Conservation (phyloP, 1,140 invertebrate species). For the Drosophila azteca region DNA sequence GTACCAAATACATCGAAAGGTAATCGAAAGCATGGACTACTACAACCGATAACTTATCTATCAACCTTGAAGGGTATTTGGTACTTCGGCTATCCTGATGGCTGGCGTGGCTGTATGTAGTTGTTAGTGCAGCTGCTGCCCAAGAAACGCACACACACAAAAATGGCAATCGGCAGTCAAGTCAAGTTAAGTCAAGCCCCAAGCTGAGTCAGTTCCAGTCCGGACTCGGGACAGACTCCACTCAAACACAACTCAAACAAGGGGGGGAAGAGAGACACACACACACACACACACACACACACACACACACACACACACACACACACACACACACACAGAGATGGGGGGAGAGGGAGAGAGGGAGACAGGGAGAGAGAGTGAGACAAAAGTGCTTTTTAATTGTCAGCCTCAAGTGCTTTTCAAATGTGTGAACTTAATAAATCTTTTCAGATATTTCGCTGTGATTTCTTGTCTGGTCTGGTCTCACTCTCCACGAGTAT, state of each 20-base stretch:
- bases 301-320: no score
- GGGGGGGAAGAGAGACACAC: no score
- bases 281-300: no score
- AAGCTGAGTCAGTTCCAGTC: conserved; percentile 17
- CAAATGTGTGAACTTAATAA: conserved; percentile 80
- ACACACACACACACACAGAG: no score
- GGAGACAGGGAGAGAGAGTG: not conserved
- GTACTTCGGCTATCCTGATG: not conserved
- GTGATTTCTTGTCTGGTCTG: conserved; percentile 39
- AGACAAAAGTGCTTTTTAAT: conserved; percentile 75
- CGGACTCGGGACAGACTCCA: not conserved
- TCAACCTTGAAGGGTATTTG: no score
- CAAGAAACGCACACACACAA: conserved; percentile 36
- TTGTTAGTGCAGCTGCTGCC: conserved; percentile 16
- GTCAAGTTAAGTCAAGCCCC: conserved; percentile 39
- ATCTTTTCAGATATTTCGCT: conserved; percentile 54
- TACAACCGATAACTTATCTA: no score
- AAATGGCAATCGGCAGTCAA: conserved; percentile 65
- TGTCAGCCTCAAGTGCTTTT: conserved; percentile 78
- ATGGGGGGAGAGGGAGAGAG: no score
- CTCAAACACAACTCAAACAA: not conserved
- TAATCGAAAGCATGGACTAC: no score
- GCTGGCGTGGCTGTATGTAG: conserved; percentile 16
- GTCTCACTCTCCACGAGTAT: not conserved
- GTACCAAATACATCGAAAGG: no score